Evolutionary conservation across 2,888 invertebrate species (phyloP), one percentile per base, ranked within the genome.

Genomic region (Drosophila putrida): DNA sequence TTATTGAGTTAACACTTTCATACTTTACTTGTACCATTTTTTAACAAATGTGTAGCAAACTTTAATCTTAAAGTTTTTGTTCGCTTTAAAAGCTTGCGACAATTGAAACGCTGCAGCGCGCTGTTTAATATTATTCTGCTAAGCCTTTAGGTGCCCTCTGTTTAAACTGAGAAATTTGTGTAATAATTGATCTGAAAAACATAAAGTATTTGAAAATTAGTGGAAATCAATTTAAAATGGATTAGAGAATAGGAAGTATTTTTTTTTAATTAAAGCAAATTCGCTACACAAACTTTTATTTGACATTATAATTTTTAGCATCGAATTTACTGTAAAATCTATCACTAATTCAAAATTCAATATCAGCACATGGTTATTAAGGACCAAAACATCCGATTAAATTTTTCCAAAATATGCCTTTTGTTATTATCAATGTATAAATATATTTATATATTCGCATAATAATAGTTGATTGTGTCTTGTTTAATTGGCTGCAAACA

Each of bases 401-500:
- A 33, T 53, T 41, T 41, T 33, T 15, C 2, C 41, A 47, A 20
- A 20, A 39, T 39, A 55, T 49, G 43, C 41, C 47, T 57, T 25
- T 28, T 11, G 47, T 11, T 43, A 35, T 35, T 13, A 27, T 15
- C 43, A 43, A 43, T n/a, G 41, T 11, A 1, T 11, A 25, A n/a
- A 11, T 15, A 28, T 36, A 11, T 35, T 4, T 2, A 0, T 13
- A 38, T 11, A 36, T 36, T 11, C 11, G 0, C 11, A 41, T 41
- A 49, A 41, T 41, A 49, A 59, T 49, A 33, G 41, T 50, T 50
- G 41, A 43, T 36, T 28, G 43, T 39, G 46, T 60, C 27, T 11
- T 13, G 53, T 65, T 65, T 60, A 65, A 60, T 65, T 65, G 65
- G 51, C 51, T 65, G 53, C 57, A 54, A 58, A 47, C 11, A 33